phyloP scores from a whole-genome alignment of 2,113 vertebrate genomes.

The Notarius lentiginosus region DNA sequence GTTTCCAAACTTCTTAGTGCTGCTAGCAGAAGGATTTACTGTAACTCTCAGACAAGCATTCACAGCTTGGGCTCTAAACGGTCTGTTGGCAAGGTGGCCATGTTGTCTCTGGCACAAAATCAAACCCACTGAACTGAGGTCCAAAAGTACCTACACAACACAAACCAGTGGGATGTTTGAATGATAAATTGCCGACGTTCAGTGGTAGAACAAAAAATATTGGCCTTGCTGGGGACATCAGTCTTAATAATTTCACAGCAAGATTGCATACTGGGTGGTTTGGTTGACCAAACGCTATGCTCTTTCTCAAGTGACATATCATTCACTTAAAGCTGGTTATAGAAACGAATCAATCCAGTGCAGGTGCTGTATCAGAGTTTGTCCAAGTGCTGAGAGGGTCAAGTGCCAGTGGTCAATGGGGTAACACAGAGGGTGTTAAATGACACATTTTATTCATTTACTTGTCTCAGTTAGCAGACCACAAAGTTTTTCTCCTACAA shows the following conservation, averaged over 20 bases:
- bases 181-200: constrained; percentile 79
- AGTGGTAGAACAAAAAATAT: constrained; percentile 75
- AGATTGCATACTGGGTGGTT: constrained; percentile 69
- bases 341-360: constrained; percentile 65
- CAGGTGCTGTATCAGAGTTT: constrained; percentile 64
- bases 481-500: constrained; percentile 29
- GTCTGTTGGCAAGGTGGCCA: constrained; percentile 71
- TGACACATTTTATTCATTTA: constrained; percentile 51
- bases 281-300: constrained; percentile 65
- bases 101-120: constrained; percentile 78
- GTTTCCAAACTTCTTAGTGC: constrained; percentile 75
- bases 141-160: constrained; percentile 76
- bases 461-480: constrained; percentile 45
- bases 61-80: constrained; percentile 70
- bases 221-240: constrained; percentile 75
- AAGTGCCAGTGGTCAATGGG: constrained; percentile 55
- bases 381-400: constrained; percentile 55
- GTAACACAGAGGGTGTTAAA: constrained; percentile 55
- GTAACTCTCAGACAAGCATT: constrained; percentile 80
- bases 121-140: constrained; percentile 75
- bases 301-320: constrained; percentile 65
- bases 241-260: constrained; percentile 74
- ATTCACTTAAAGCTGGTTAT: constrained; percentile 47
- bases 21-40: constrained; percentile 76
- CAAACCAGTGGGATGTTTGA: constrained; percentile 76